Conservation (phyloP, 1,140 invertebrate genomes). For the Drosophila nebulosa region DNA sequence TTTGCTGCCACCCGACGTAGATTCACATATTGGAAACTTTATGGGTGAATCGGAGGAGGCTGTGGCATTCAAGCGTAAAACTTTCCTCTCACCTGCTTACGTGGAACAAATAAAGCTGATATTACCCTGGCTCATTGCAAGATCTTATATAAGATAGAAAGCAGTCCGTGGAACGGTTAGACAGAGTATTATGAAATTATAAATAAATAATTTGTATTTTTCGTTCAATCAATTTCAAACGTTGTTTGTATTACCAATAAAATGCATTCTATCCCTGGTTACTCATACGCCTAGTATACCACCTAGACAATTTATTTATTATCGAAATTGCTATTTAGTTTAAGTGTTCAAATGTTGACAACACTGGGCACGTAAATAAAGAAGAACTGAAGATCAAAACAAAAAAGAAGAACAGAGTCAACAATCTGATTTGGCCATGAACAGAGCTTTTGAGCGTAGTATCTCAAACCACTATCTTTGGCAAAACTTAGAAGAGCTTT, state of each 20-base stretch:
- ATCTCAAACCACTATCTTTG: background rate
- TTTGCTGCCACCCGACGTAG: slow-evolving; percentile 44
- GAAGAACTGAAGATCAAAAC: background rate
- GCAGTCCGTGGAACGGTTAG: background rate
- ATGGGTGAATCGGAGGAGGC: slow-evolving; percentile 57
- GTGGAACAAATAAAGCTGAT: slow-evolving; percentile 58
- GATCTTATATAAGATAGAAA: slow-evolving; percentile 47
- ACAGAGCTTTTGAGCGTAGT: background rate
- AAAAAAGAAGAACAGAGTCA: background rate
- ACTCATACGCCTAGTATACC: no score
- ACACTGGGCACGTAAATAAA: no score
- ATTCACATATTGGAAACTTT: slow-evolving; percentile 58
- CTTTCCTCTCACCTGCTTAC: slow-evolving; percentile 58
- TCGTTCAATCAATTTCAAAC: no score
- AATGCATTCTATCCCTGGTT: no score
- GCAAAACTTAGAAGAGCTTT: background rate
- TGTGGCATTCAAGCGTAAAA: slow-evolving; percentile 52
- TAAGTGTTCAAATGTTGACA: no score
- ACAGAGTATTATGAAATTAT: slow-evolving; percentile 3
- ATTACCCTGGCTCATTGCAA: slow-evolving; percentile 64
- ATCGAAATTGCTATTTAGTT: no score
- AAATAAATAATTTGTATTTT: no score
- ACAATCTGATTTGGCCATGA: background rate
- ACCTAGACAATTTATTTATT: no score
- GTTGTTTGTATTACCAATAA: no score